Percentiles rank a stretch among this genome's conserved stretches.
phyloP scores from a whole-genome alignment of 2,113 vertebrate genomes.

The Scopus umbretta region DNA sequence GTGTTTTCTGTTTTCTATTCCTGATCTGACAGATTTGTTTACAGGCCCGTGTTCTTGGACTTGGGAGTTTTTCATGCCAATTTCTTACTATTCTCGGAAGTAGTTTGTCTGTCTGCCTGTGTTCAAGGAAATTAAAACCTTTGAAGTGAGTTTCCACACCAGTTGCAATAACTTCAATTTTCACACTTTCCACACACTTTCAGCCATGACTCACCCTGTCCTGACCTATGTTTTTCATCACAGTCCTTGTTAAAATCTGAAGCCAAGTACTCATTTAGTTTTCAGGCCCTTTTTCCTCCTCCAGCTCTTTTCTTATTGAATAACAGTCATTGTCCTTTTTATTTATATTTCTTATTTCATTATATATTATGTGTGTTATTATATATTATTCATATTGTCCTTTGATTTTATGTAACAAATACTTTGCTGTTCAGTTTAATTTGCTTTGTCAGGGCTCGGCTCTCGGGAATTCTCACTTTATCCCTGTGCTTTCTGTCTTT shows the following conservation, averaged over 20 bases:
- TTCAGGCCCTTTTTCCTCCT: not conserved
- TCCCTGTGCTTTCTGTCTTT: not conserved
- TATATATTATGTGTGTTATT: not conserved
- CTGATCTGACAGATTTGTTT: not conserved
- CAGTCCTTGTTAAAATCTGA: not conserved
- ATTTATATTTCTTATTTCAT: not conserved
- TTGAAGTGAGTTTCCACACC: not conserved
- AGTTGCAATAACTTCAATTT: not conserved
- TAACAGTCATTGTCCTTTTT: not conserved
- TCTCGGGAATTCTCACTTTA: not conserved
- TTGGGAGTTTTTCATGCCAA: not conserved
- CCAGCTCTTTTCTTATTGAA: not conserved
- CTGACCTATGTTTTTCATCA: not conserved
- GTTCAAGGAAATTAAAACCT: not conserved
- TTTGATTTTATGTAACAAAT: not conserved
- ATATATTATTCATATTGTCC: not conserved
- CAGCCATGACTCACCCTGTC: not conserved
- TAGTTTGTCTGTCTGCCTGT: not conserved
- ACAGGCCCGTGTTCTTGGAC: not conserved
- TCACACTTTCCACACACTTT: not conserved
- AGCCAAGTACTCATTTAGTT: not conserved
- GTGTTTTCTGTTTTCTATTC: not conserved
- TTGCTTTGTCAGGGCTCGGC: not conserved
- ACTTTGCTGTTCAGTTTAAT: not conserved
- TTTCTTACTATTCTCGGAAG: not conserved